Conservation (phyloP, 2,888 invertebrate genomes). For the Drosophila algonquin region DNA sequence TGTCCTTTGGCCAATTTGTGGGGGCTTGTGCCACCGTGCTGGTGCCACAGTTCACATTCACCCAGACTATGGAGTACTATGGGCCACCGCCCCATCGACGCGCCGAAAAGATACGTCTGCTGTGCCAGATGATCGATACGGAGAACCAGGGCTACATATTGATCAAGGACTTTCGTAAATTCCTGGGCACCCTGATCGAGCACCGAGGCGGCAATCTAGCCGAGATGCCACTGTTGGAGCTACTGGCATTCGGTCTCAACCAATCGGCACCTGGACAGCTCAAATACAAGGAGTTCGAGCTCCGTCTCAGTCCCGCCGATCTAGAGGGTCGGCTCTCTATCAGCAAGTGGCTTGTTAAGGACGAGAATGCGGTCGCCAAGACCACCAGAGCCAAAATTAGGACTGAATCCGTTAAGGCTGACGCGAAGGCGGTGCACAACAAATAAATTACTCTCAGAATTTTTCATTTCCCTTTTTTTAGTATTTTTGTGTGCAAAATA, state of each 20-base stretch:
- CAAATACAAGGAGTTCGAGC: slow-evolving; percentile 45
- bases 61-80: neutral
- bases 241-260: slow-evolving; percentile 36
- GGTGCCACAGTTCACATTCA: slow-evolving; percentile 24
- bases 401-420: neutral
- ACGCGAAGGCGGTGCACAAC: neutral
- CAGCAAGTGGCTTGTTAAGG: slow-evolving; percentile 51
- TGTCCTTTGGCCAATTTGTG: slow-evolving; percentile 49
- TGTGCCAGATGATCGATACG: slow-evolving; percentile 51
- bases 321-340: slow-evolving; percentile 38
- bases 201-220: slow-evolving; percentile 10
- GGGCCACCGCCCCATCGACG: slow-evolving; percentile 12
- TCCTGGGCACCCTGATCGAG: slow-evolving; percentile 35
- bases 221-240: slow-evolving; percentile 45
- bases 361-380: neutral
- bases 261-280: neutral
- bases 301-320: slow-evolving; percentile 25
- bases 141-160: slow-evolving; percentile 29
- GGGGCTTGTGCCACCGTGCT: slow-evolving; percentile 46
- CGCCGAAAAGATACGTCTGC: slow-evolving; percentile 42
- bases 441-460: neutral
- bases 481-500: neutral
- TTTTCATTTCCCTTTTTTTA: neutral
- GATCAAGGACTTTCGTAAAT: slow-evolving; percentile 42
- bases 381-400: too few relatives aligned